Conservation (phyloP, 2,888 invertebrate species). For the Linnaemya vulpina region DNA sequence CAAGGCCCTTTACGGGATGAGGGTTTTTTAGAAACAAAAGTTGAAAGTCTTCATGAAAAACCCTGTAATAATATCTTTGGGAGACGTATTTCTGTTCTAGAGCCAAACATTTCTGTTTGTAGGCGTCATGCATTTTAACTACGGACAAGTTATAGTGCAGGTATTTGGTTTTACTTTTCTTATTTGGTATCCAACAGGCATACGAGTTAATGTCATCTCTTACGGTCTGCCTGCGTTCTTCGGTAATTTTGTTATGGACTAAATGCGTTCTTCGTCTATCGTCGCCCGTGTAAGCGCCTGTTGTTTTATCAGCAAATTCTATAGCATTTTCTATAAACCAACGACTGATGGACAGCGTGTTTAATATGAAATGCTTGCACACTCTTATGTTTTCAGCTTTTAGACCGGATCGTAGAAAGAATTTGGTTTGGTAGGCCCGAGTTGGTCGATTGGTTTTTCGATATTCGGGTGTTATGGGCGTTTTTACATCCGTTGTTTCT, state of each 20-base stretch:
- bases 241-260: slow-evolving; percentile 61
- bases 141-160: slow-evolving; percentile 71
- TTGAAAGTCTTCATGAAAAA: slow-evolving; percentile 71
- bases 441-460: slow-evolving; percentile 69
- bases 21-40: slow-evolving; percentile 67
- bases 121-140: slow-evolving; percentile 64
- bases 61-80: slow-evolving; percentile 61
- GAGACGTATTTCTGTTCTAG: slow-evolving; percentile 62
- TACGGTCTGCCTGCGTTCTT: slow-evolving; percentile 59
- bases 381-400: slow-evolving; percentile 72
- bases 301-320: slow-evolving; percentile 69
- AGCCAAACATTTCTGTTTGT: slow-evolving; percentile 67
- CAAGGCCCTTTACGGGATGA: slow-evolving; percentile 33
- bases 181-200: slow-evolving; percentile 72
- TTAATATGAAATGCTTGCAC: slow-evolving; percentile 70
- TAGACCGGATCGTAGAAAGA: slow-evolving; percentile 62
- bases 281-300: slow-evolving; percentile 69
- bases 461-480: slow-evolving; percentile 64
- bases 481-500: slow-evolving; percentile 71
- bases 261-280: slow-evolving; percentile 60
- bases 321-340: slow-evolving; percentile 70
- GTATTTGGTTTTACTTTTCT: slow-evolving; percentile 69
- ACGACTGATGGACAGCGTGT: slow-evolving; percentile 64
- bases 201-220: slow-evolving; percentile 70
- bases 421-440: slow-evolving; percentile 68